Conservation (phyloP, 2,888 invertebrate genomes). For the Tupiocoris notatus region DNA sequence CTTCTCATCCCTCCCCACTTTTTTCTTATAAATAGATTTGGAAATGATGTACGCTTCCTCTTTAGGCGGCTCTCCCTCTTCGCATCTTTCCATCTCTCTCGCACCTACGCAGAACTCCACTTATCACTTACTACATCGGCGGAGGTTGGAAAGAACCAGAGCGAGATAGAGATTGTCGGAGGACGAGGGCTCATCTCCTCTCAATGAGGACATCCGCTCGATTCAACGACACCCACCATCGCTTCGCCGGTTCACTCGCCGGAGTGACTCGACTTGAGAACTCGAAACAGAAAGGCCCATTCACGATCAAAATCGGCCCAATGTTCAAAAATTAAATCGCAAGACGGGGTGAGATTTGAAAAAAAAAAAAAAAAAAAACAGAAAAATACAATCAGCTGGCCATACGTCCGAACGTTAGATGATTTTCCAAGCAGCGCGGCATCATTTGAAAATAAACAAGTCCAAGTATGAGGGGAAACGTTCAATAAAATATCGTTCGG, state of each 20-base stretch:
- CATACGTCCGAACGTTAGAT: too few species aligned
- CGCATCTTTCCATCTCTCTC: neutral
- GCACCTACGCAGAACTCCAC: neutral
- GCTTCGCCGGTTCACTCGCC: neutral
- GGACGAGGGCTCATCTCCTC: slow-evolving; percentile 13
- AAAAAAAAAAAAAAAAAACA: too few species aligned
- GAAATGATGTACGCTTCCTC: slow-evolving; percentile 34
- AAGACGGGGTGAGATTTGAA: too few species aligned
- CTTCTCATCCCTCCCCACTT: neutral
- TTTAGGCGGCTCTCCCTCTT: slow-evolving; percentile 9
- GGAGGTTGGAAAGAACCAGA: neutral
- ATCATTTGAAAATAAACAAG: too few species aligned
- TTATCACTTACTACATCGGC: neutral
- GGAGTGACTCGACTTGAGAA: neutral
- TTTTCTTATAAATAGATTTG: slow-evolving; percentile 28
- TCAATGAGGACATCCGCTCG: slow-evolving; percentile 31
- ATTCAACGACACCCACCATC: neutral
- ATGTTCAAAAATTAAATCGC: too few species aligned
- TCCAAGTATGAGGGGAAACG: too few species aligned
- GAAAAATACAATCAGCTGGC: too few species aligned
- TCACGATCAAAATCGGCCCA: too few species aligned
- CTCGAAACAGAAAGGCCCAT: too few species aligned
- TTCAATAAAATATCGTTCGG: too few species aligned
- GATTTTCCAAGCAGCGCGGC: too few species aligned
- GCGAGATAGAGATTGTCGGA: neutral